Base-by-base conservation (phyloP, 2,888 invertebrate genomes). In the Anodontia alba region DNA sequence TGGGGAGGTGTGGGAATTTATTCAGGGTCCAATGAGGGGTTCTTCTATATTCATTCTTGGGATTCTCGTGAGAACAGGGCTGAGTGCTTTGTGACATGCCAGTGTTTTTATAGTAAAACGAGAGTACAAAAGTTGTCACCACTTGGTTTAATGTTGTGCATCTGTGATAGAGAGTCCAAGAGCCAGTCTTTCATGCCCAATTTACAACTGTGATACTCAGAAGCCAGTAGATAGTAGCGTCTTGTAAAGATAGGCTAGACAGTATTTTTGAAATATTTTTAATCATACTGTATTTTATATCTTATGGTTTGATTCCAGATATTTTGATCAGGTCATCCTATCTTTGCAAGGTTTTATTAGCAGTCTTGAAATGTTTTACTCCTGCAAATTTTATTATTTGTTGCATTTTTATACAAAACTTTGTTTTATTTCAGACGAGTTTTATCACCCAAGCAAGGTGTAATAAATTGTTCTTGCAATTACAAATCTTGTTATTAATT, bases 151-250 rank as follows among this genome's bases (percentile, higher is more conserved):
- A 15, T 3, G 54, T 54, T 26, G 26, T 54, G 54, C 54, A 26
- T 54, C 26, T 54, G 54, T 54, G 23, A 54, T 26, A 26, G 26
- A 54, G 54, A 54, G 17, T 20, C 62, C 31, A 62, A 67, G 66
- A 67, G 36, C 57, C 71, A 73, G 82, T 82, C 82, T 79, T 82
- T 82, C 78, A 74, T 71, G 43, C 62, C 83, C 83, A 80, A 77
- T 81, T 83, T 83, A 83, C 83, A 83, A 83, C 80, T 83, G 83
- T 83, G 83, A 83, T 83, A 83, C 67, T 43, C n/a, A 43, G 69
- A 69, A 43, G 69, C 69, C 69, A 69, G 69, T 62, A 33, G 8
- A 12, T 15, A 33, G 33, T 8, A 38, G 38, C 7, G 33, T 62
- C 62, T 62, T 62, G 62, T 62, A 33, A 62, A 33, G 31, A 62